Conservation (phyloP, 2,888 invertebrate genomes). For the Oligia fasciuncula region DNA sequence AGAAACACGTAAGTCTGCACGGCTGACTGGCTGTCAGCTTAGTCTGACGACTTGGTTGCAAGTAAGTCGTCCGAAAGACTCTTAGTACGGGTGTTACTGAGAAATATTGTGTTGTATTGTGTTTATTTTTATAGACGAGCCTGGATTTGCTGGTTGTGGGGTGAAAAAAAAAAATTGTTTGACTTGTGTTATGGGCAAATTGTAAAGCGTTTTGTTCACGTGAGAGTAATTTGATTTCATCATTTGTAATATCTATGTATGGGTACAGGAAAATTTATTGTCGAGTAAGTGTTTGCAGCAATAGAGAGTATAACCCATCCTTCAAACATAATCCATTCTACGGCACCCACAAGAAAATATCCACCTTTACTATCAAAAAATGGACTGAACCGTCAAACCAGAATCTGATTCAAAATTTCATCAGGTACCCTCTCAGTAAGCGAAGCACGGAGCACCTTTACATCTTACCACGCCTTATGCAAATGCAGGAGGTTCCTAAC, state of each 20-base stretch:
- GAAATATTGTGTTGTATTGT: slow-evolving; percentile 23
- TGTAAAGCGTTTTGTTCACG: not conserved
- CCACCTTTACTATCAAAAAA: slow-evolving; percentile 28
- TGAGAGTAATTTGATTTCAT: not conserved
- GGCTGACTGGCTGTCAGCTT: slow-evolving; percentile 48
- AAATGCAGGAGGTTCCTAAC: slow-evolving; percentile 71
- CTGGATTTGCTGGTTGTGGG: not conserved
- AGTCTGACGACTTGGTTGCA: slow-evolving; percentile 37
- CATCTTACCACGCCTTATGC: slow-evolving; percentile 73
- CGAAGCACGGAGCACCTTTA: slow-evolving; percentile 72
- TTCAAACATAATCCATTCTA: slow-evolving; percentile 10
- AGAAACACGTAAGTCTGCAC: slow-evolving; percentile 45
- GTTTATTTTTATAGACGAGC: slow-evolving; percentile 13
- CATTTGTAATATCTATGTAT: too few relatives aligned
- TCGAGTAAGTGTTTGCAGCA: not conserved
- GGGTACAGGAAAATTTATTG: not conserved
- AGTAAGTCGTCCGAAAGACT: slow-evolving; percentile 25
- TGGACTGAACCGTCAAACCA: slow-evolving; percentile 44
- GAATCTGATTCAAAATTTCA: slow-evolving; percentile 73
- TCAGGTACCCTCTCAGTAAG: slow-evolving; percentile 71
- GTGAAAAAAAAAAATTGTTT: not conserved
- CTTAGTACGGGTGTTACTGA: slow-evolving; percentile 10
- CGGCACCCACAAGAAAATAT: not conserved
- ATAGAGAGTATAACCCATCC: not conserved
- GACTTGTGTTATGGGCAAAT: not conserved